Base-by-base conservation (phyloP, 2,888 invertebrate species). In the Diachrysia chrysitis region DNA sequence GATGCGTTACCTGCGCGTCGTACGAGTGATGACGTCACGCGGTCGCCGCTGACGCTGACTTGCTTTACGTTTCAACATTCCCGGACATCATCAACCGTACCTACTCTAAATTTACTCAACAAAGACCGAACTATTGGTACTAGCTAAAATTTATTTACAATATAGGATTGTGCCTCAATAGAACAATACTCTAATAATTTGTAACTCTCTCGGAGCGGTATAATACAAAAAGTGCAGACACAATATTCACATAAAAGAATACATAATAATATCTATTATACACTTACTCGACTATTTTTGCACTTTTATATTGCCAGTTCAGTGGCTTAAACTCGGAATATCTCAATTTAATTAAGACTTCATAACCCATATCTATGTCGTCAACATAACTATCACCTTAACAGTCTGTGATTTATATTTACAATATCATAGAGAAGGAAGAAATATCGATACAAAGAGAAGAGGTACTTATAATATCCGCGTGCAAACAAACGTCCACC, bases 241-340 rank as follows among this genome's bases (percentile, higher is more conserved):
- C 90, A 91, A 90, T 94, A 94, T 94, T 93, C 92, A 93, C 94
- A 93, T 90, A 91, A 89, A 91, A 91, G 90, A 90, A 92, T 92
- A 92, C 90, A 85, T 89, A 25, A 25, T 25, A 25, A 25, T 25
- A 90, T 90, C 87, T 93, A 93, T 91, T 86, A 86, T 93, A 95
- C 93, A 94, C 93, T 94, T 93, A 93, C 84, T 85, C 83, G 81
- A 85, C 93, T 94, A 93, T 89, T 92, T 94, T 95, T 95, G 95
- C 94, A 95, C 95, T 95, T 92, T 94, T 87, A 92, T 92, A 93
- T 92, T 91, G 94, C 94, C 94, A 92, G 87, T 89, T 92, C 85
- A 89, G 83, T 92, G 94, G 93, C 94, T 94, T 94, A 94, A 95
- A 95, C 94, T 93, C 93, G 93, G 92, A 93, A 94, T 89, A 94